Evolutionary conservation across 2,113 vertebrate genomes (phyloP), one percentile per base, ranked within the genome.

Genomic region (Mesembrinibis cayennensis): DNA sequence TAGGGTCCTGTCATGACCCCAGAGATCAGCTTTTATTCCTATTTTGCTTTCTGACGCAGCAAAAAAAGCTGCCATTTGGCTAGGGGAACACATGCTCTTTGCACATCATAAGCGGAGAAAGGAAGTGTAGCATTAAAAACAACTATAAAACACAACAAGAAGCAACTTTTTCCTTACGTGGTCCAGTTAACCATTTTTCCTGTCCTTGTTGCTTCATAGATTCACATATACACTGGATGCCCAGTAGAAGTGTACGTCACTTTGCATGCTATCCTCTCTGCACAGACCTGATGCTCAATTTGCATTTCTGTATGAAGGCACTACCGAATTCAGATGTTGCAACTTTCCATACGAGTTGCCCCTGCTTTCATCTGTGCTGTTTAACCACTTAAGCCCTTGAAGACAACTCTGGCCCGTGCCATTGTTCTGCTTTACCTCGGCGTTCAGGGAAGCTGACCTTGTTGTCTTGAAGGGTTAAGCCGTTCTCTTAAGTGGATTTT

Each of bases 351-450:
- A 56, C 34, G 21, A 72, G 25, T 10, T 92, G 26, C 20, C 34
- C 6, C 38, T 44, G 5, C 47, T 93, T 90, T n/a, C 34, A 11
- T 73, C 47, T 49, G 6, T 34, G 66, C 69, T 76, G 18, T 62
- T 73, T 45, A 82, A 86, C 38, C 4, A 7, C 23, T 63, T 29
- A 10, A 44, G 59, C 36, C 9, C 30, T 76, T 52, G 27, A 20
- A 30, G 76, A 34, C 65, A 53, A 5, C 40, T 53, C 29, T 76
- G 44, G 44, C 66, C 34, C 0, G 0, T 74, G 52, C 21, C 50
- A 10, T 0, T 44, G 19, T 59, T 61, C 47, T 70, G 62, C 32
- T 80, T 65, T 76, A 27, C 61, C 70, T 63, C 1, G 1, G 16
- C 47, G 61, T 22, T 70, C 45, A 53, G 80, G 36, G 69, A 71